Percentiles rank a stretch among this genome's conserved stretches.
Conservation (phyloP, 2,113 vertebrate species). For the Daboia siamensis region DNA sequence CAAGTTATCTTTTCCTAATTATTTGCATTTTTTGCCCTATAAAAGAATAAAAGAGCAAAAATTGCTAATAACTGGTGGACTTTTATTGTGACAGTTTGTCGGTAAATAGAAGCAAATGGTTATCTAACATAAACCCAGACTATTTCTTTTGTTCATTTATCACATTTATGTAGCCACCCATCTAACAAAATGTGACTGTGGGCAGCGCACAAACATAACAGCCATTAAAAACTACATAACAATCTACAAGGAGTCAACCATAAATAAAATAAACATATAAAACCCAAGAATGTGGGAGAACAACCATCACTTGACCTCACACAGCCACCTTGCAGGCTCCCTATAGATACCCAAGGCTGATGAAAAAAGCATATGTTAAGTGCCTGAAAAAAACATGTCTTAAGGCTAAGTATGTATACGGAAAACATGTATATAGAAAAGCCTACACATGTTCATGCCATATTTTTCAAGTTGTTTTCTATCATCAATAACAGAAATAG, state of each 20-base stretch:
- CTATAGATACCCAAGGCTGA: background rate
- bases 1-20: constrained; percentile 3
- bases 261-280: background rate
- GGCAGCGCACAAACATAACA: background rate
- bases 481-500: background rate
- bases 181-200: background rate
- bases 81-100: background rate
- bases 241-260: background rate
- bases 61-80: background rate
- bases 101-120: background rate
- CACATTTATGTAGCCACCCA: background rate
- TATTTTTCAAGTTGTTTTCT: background rate
- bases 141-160: background rate
- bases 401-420: background rate
- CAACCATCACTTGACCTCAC: background rate
- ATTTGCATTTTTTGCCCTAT: background rate
- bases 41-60: background rate
- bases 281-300: background rate
- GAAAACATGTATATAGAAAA: background rate
- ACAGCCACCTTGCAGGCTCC: background rate
- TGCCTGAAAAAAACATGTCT: background rate
- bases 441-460: background rate
- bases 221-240: background rate
- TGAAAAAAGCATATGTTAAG: background rate
- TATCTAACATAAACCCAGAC: background rate